Percentiles rank a stretch among this genome's conserved stretches.
Evolutionary conservation across 2,888 invertebrate species (phyloP).

Genomic region (Thalpophila matura): DNA sequence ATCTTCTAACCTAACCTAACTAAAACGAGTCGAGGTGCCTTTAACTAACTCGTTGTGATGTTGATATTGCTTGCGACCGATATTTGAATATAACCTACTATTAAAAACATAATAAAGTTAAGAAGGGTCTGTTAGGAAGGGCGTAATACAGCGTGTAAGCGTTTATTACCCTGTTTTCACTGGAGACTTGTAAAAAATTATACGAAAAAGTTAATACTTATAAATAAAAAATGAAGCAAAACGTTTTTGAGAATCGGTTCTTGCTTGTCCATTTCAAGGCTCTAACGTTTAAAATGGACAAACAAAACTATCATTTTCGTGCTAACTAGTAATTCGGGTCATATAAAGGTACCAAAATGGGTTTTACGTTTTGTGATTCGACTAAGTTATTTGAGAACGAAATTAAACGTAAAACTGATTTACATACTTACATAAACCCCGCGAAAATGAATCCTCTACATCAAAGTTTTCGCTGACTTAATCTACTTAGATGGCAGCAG

Average conservation of each 20-base stretch:
- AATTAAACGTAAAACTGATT: neutral
- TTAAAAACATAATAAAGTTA: too few relatives aligned
- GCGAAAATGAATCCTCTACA: conserved; percentile 18
- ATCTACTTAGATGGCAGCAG: conserved; percentile 61
- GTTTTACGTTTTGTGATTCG: neutral
- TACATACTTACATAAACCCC: conserved; percentile 4
- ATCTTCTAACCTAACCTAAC: too few relatives aligned
- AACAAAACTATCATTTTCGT: conserved; percentile 60
- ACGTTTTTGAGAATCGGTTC: conserved; percentile 18
- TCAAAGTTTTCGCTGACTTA: conserved; percentile 25
- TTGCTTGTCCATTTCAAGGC: conserved; percentile 76
- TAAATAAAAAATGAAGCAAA: neutral
- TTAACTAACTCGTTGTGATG: too few relatives aligned
- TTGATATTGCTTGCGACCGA: too few relatives aligned
- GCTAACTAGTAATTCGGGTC: neutral
- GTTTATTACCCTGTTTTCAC: conserved; percentile 14
- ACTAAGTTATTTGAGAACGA: neutral
- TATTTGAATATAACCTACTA: too few relatives aligned
- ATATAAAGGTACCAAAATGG: conserved; percentile 25
- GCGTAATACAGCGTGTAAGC: neutral
- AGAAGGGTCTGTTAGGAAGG: neutral
- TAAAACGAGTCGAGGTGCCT: too few relatives aligned
- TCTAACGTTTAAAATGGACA: conserved; percentile 73
- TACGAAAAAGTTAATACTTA: neutral
- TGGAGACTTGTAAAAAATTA: neutral